phyloP scores from a whole-genome alignment of 2,113 vertebrate species.

The Apodemus sylvaticus region DNA sequence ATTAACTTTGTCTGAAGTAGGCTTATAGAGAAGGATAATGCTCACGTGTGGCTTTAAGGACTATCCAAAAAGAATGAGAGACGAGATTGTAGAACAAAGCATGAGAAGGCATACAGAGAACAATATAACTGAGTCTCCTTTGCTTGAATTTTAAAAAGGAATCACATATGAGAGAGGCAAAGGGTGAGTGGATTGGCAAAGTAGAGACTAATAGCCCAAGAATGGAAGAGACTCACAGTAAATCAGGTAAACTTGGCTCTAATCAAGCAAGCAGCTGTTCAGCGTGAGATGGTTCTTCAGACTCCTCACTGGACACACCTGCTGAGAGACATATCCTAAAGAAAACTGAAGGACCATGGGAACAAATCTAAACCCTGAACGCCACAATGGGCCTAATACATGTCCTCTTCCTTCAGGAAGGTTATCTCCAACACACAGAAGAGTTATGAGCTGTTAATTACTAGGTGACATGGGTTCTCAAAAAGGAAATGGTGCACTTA shows the following conservation, averaged over 20 bases:
- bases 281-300: background rate
- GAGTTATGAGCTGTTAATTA: background rate
- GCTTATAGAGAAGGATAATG: background rate
- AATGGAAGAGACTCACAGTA: background rate
- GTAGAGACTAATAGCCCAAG: background rate
- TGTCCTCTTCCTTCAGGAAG: background rate
- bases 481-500: conserved; percentile 6
- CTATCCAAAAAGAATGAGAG: background rate
- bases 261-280: background rate
- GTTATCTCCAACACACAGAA: background rate
- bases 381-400: background rate
- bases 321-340: background rate
- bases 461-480: background rate
- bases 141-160: background rate
- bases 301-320: background rate
- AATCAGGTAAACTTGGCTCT: background rate
- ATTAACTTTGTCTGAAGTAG: background rate
- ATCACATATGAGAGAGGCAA: accelerated
- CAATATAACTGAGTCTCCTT: background rate
- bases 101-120: background rate
- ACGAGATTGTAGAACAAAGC: background rate
- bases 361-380: background rate
- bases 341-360: background rate
- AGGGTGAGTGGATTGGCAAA: too few relatives aligned
- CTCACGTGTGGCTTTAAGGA: background rate